phyloP scores from a whole-genome alignment of 2,797 vertebrate species.

The Smutsia gigantea region DNA sequence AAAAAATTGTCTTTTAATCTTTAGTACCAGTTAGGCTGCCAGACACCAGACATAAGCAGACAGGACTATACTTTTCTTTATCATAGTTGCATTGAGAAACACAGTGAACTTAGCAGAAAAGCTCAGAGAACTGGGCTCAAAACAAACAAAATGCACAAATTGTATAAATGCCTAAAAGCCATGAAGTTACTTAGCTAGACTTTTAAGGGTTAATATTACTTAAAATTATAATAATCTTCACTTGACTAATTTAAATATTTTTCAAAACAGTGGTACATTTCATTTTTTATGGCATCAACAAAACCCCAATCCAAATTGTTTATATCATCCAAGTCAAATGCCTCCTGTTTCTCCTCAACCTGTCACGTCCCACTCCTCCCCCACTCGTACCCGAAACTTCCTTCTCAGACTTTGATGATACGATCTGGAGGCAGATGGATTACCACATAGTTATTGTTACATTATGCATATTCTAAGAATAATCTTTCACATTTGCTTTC shows the following conservation, averaged over 20 bases:
- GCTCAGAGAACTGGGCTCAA: neutral
- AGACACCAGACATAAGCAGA: neutral
- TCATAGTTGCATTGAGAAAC: neutral
- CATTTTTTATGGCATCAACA: neutral
- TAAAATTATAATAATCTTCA: neutral
- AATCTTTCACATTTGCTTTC: slow-evolving; percentile 32
- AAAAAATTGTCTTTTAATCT: neutral
- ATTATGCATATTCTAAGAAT: slow-evolving; percentile 17
- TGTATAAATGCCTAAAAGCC: neutral
- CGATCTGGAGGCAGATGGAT: neutral
- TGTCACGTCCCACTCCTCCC: neutral
- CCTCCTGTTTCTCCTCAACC: neutral
- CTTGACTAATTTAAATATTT: neutral
- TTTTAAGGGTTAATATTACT: slow-evolving; percentile 10
- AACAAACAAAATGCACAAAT: slow-evolving; percentile 24
- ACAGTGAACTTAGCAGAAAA: neutral
- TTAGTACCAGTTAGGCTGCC: neutral
- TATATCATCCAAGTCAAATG: neutral
- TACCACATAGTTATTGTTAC: neutral
- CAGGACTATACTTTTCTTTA: neutral
- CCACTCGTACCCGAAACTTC: neutral
- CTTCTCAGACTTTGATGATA: slow-evolving; percentile 2
- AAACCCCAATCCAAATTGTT: neutral
- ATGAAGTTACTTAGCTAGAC: neutral
- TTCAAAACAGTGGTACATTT: slow-evolving; percentile 14